Base-by-base conservation (phyloP, 2,797 vertebrate genomes). In the Triplophysa yarkandensis region DNA sequence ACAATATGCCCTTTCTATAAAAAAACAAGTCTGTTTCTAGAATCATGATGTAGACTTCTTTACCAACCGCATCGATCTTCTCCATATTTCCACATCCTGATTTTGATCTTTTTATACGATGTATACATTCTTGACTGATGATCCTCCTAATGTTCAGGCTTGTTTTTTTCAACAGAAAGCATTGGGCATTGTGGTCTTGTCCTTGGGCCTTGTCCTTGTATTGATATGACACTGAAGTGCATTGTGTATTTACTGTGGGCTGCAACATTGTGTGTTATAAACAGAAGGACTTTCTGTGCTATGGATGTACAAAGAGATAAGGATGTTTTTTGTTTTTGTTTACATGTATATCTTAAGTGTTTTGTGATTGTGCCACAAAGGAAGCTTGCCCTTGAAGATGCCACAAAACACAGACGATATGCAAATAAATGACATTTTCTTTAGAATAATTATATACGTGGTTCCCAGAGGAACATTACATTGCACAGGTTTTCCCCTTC, bases 41-140 rank as follows among this genome's bases (percentile, higher is more conserved):
- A 5, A 4, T 57, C 19, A 81, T 68, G 68, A 28, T 32, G 36
- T 44, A 34, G 71, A 73, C 39, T 67, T 65, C 54, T 71, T 80
- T 71, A 78, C 63, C 10, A 13, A 30, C 57, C 10, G n/a, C 65
- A 58, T 16, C n/a, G n/a, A n/a, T n/a, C n/a, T n/a, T n/a, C n/a
- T n/a, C 46, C 28, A 44, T 73, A 63, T 61, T 76, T 39, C 34
- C 23, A 55, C 41, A 27, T 34, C 32, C 13, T 46, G 28, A 16
- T 58, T 19, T 46, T n/a, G 43, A n/a, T n/a, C 16, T 46, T 46
- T 46, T 52, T 2, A 25, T n/a, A n/a, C n/a, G n/a, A 21, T 11
- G 9, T 25, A 23, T 13, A 28, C 27, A 75, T n/a, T 60, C 36
- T 39, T 58, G 36, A 69, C 44, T 25, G 52, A 48, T 32, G 44